Percentiles rank a stretch among this genome's conserved stretches.
These are phyloP conservation scores for Xenopus borealis DNA, from an alignment of 2,113 vertebrate genomes.

Conservation along the genomic window DNA sequence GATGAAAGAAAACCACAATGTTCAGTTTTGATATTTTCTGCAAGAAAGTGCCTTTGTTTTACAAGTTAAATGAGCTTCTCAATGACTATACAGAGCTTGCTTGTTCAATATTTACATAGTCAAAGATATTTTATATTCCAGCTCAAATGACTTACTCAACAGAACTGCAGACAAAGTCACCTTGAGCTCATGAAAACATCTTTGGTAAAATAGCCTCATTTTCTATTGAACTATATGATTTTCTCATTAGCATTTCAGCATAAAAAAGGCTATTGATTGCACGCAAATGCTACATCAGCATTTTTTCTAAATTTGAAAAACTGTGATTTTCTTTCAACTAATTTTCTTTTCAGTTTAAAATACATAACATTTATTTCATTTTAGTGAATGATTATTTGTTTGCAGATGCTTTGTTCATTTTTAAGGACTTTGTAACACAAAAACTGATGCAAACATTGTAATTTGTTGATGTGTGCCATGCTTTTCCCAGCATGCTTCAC, in stretches of 20 bases:
- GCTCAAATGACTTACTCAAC: conserved; percentile 2
- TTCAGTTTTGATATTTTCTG: conserved; percentile 16
- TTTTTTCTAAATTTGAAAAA: neutral
- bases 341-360: no score
- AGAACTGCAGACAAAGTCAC: conserved; percentile 2
- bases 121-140: conserved; percentile 5
- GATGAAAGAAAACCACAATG: conserved; percentile 28
- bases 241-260: neutral
- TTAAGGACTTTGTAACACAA: no score
- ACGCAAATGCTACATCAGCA: neutral
- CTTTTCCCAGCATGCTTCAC: no score
- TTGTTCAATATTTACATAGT: conserved; percentile 7
- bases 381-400: no score
- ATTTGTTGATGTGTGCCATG: no score
- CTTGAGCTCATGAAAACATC: neutral
- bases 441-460: no score
- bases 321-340: neutral
- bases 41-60: conserved; percentile 43
- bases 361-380: no score
- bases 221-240: neutral
- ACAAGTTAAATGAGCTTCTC: conserved; percentile 34
- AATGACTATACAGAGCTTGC: neutral
- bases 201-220: neutral
- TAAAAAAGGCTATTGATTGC: neutral
- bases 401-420: no score